A percentile compares a stretch with the other conserved stretches of the same genome.
Conservation (phyloP, 2,113 vertebrate genomes). For the Passer domesticus region DNA sequence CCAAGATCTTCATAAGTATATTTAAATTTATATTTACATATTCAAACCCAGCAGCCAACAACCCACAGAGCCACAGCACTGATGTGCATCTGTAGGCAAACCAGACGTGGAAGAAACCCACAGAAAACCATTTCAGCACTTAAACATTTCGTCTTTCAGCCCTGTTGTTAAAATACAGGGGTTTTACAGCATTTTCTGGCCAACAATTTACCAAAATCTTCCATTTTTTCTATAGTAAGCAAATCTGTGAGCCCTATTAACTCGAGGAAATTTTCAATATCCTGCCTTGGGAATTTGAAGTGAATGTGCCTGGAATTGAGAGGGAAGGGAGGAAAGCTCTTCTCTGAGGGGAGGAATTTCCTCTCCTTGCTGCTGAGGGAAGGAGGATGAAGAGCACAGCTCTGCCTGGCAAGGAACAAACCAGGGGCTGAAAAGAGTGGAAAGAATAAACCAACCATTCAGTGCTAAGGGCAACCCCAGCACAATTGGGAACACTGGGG, state of each 20-base stretch:
- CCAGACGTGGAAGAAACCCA: background rate
- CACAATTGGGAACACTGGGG: conserved; percentile 41
- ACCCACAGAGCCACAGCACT: background rate
- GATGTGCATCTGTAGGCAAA: background rate
- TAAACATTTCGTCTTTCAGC: background rate
- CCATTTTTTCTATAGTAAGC: background rate
- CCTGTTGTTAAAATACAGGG: background rate
- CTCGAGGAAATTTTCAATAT: background rate
- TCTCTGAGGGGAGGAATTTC: conserved; percentile 24
- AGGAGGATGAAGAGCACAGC: conserved; percentile 31
- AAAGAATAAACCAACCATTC: conserved; percentile 56
- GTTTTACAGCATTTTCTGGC: background rate
- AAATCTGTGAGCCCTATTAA: background rate
- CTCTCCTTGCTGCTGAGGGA: background rate
- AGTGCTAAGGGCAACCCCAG: conserved; percentile 49
- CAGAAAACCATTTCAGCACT: background rate
- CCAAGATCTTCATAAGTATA: background rate
- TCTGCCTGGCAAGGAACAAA: conserved; percentile 42
- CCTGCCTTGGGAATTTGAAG: conserved; percentile 12
- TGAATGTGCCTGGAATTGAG: conserved; percentile 5
- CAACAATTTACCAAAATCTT: background rate
- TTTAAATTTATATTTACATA: too few species aligned
- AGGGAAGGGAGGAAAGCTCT: conserved; percentile 46
- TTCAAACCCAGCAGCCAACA: background rate
- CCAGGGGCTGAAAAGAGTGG: conserved; percentile 2